Base-by-base conservation (phyloP, 2,888 invertebrate genomes). In the Melinaea menophilus region DNA sequence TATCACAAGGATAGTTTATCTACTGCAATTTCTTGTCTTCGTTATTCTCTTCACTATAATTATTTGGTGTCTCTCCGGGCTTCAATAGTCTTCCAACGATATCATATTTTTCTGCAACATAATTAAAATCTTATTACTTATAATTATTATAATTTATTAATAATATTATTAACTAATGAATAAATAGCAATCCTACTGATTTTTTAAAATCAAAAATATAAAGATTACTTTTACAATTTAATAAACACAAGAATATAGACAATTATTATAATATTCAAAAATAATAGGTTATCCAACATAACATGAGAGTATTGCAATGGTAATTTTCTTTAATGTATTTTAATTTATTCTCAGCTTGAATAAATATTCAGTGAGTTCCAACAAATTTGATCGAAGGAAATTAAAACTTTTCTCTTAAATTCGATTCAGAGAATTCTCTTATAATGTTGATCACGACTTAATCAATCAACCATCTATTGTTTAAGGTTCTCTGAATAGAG, bases 71-170 rank as follows among this genome's bases (percentile, higher is more conserved):
- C 69, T 90, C 90, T 31, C 88, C 90, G 0, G 90, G 90, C 69
- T 86, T 90, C 66, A 90, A 74, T 0, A 90, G 80, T 51, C 79
- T 79, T 2, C 90, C 90, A 2, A 90, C 90, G 56, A 90, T 85
- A 72, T 89, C 88, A 70, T 90, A 90, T 77, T 88, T 89, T 70
- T 88, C 90, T 90, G 85, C 47, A 87, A 88, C 72, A 59, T 59
- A 9, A 64, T 46, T 58, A 37, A 45, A 7, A n/a, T 62, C n/a
- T 22, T 59, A 55, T 37, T 47, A 13, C 3, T 46, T n/a, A 46
- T 3, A n/a, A n/a, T 22, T 22, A 22, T 22, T 22, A 22, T 22
- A 22, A 22, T 1, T 22, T 22, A 22, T 22, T 22, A 22, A 22
- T 22, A 22, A 22, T 22, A 22, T 22, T 22, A 22, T 22, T 22